Evolutionary conservation across 92 coral and sea anemone genomes (phyloP).

Genomic region (Paramuricea clavata): DNA sequence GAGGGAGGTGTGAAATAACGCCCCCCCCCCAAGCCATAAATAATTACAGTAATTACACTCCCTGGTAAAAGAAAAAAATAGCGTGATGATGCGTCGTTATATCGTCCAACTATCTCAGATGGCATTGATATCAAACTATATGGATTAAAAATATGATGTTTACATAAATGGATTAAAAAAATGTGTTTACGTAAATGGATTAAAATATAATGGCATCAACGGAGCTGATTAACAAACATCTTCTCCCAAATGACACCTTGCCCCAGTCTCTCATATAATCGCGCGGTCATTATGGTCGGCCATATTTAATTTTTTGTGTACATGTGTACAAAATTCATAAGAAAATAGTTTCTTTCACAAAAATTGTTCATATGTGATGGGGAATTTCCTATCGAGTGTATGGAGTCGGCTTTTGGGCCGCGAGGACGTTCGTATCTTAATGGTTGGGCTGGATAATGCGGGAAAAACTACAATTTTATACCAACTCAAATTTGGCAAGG

Average conservation of each 20-base stretch:
- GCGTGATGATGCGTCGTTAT: no score
- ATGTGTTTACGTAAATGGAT: no score
- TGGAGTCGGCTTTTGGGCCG: constrained; percentile 89
- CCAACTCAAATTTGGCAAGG: constrained; percentile 86
- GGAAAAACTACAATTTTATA: constrained; percentile 98
- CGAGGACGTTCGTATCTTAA: constrained; percentile 91
- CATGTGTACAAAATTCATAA: not conserved
- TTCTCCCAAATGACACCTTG: not conserved
- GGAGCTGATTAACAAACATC: not conserved
- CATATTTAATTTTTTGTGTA: not conserved
- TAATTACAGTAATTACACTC: no score
- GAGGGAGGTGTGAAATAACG: no score
- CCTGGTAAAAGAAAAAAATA: no score
- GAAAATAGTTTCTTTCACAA: not conserved
- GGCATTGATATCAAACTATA: no score
- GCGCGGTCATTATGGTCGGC: not conserved
- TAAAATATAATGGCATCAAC: not conserved
- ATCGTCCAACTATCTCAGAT: no score
- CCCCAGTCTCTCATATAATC: not conserved
- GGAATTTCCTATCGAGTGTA: constrained; percentile 79
- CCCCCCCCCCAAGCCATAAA: no score
- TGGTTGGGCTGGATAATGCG: constrained; percentile 97
- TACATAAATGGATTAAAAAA: no score
- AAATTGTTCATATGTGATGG: constrained; percentile 64
- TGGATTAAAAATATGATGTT: no score